Percentiles rank a stretch among this genome's conserved stretches.
Conservation (phyloP, 2,113 vertebrate genomes). For the Grantiella picta region DNA sequence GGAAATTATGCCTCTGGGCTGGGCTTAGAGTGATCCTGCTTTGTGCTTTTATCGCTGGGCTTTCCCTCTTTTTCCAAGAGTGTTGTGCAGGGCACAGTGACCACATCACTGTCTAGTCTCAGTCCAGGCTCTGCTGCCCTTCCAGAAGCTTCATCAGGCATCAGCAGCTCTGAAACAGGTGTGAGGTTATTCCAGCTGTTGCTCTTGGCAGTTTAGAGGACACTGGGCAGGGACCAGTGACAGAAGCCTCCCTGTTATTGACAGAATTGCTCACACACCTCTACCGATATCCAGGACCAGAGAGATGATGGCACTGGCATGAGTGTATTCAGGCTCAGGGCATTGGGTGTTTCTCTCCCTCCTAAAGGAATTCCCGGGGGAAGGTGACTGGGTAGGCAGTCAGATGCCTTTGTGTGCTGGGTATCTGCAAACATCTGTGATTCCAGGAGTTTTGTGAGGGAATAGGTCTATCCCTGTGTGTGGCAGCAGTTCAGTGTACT, state of each 20-base stretch:
- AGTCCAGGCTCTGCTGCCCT: not conserved
- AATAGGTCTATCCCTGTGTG: not conserved
- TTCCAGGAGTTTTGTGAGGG: not conserved
- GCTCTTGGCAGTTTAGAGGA: not conserved
- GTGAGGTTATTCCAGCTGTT: not conserved
- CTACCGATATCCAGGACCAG: fast-evolving
- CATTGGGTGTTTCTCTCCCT: not conserved
- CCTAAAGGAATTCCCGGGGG: not conserved
- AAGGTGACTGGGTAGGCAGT: not conserved
- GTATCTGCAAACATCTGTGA: not conserved
- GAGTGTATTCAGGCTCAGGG: not conserved
- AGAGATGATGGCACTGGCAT: not conserved
- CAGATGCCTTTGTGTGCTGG: not conserved
- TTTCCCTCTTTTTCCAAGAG: not conserved
- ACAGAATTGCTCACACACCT: not conserved
- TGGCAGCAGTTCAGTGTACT: not conserved
- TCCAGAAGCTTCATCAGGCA: not conserved
- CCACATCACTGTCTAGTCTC: fast-evolving
- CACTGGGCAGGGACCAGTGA: not conserved
- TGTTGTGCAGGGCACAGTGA: fast-evolving
- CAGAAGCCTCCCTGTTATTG: not conserved
- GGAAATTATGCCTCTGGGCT: not conserved
- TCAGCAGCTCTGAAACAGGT: not conserved
- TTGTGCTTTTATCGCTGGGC: not conserved
- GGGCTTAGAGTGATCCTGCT: not conserved